These are phyloP conservation scores for Clitarchus hookeri DNA, from an alignment of 2,888 invertebrate species.

Conservation along the genomic window DNA sequence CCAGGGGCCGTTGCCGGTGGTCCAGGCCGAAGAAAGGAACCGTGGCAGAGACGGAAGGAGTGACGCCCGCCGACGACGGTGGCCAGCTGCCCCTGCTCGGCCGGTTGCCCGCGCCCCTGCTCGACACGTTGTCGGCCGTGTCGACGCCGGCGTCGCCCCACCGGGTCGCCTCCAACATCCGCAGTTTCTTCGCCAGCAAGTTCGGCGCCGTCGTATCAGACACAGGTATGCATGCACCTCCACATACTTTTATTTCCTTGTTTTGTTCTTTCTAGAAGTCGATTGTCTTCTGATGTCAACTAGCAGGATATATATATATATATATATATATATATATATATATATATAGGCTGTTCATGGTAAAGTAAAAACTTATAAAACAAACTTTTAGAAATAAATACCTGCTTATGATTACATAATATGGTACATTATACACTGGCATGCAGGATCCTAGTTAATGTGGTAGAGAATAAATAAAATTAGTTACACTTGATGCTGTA, in stretches of 20 bases:
- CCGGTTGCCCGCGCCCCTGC: slow-evolving; percentile 69
- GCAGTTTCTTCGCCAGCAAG: slow-evolving; percentile 71
- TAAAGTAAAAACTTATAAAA: too few species aligned
- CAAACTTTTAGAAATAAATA: too few species aligned
- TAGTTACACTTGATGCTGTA: too few species aligned
- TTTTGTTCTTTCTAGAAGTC: neutral
- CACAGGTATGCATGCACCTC: slow-evolving; percentile 63
- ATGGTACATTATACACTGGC: too few species aligned
- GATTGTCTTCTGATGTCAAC: too few species aligned
- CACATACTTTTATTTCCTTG: neutral
- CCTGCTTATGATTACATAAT: too few species aligned
- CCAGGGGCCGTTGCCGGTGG: neutral
- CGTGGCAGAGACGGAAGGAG: slow-evolving; percentile 48
- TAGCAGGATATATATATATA: too few species aligned
- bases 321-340: too few species aligned
- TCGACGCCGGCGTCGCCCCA: slow-evolving; percentile 60
- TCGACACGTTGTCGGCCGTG: slow-evolving; percentile 63
- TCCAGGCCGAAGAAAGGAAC: slow-evolving; percentile 49
- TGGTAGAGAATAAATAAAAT: too few species aligned
- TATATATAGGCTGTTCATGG: too few species aligned
- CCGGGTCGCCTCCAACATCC: slow-evolving; percentile 73
- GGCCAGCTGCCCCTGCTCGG: slow-evolving; percentile 58
- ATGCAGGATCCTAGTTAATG: too few species aligned
- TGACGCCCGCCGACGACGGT: slow-evolving; percentile 48
- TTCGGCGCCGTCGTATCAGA: slow-evolving; percentile 70